Percentiles rank a stretch among this genome's conserved stretches.
These are phyloP conservation scores for Cartodere bifasciata DNA, from an alignment of 2,888 invertebrate species.

Conservation along the genomic window DNA sequence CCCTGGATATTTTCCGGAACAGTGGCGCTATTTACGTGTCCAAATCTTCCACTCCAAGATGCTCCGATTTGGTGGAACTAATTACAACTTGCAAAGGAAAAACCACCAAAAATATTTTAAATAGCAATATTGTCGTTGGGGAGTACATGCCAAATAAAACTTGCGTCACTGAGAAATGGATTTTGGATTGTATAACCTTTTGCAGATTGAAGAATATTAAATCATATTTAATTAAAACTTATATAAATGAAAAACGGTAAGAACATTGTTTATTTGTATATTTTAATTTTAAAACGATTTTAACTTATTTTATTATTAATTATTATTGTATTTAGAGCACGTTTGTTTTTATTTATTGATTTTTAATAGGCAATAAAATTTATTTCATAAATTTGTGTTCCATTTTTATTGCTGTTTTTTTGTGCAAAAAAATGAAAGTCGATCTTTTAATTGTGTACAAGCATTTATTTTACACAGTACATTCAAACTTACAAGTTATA, in stretches of 20 bases:
- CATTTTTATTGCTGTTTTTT: not conserved
- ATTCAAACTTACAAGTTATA: conserved; percentile 32
- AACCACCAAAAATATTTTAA: conserved; percentile 34
- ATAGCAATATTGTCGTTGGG: conserved; percentile 45
- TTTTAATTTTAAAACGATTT: too few species aligned
- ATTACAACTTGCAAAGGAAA: conserved; percentile 44
- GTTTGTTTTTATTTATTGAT: conserved; percentile 1
- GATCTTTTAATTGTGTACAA: conserved; percentile 25
- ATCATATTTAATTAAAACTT: conserved; percentile 30
- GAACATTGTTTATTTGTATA: too few species aligned
- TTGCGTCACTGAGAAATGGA: conserved; percentile 46
- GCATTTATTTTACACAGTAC: conserved; percentile 35
- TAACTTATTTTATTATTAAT: too few species aligned
- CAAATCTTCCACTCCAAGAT: conserved; percentile 36
- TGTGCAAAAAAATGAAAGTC: not conserved
- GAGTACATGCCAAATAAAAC: conserved; percentile 23
- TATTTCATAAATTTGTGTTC: not conserved
- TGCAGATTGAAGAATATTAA: conserved; percentile 38
- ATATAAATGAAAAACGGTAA: too few species aligned
- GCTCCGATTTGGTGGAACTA: conserved; percentile 43
- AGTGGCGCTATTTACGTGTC: conserved; percentile 46
- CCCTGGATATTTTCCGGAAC: conserved; percentile 45
- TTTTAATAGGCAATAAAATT: not conserved
- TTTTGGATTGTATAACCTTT: conserved; percentile 48
- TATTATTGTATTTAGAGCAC: too few species aligned